Evolutionary conservation across 2,113 vertebrate genomes (phyloP), one percentile per base, ranked within the genome.

Genomic region (Australoheros scitulus): DNA sequence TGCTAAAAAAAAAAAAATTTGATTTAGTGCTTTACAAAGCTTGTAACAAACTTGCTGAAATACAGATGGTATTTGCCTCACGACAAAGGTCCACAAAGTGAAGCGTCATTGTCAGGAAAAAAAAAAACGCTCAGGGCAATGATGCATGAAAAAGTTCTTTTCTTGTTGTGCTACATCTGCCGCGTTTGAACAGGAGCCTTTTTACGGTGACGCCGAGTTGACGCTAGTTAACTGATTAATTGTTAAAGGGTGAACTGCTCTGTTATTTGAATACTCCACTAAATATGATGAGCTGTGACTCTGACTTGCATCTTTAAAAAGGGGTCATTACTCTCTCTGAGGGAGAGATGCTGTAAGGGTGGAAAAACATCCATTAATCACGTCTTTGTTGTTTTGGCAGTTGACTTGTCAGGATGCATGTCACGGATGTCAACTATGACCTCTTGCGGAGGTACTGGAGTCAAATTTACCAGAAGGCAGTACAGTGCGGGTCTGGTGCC

Each of bases 351-450:
- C 84, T 86, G 57, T 74, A 61, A 88, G 84, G 86, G 61, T 2
- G 65, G 85, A 59, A 87, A 87, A 92, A 92, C 86, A 93, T 47
- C 85, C 93, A 94, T 94, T 91, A 90, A 89, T 93, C 93, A 92
- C 60, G 3, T 75, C 85, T 82, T 56, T 83, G 83, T 90, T 93
- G 91, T 92, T 91, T 90, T 92, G 90, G 85, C 92, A 81, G 84
- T 18, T 22, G 18, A 9, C 89, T 83, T 70, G 89, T 91, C 64
- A 8, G 63, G 86, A 91, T 91, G 91, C 92, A 34, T 11, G 81
- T 76, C 90, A 70, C 57, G 90, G 58, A 88, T 57, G 82, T 87
- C 82, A 92, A 90, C 92, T 90, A 38, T 93, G 92, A 92, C 91
- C 91, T 87, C 84, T 79, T 11, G 36, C 7, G 26, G 70, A 84